Conservation (phyloP, 2,113 vertebrate species). For the Aptenodytes patagonicus region DNA sequence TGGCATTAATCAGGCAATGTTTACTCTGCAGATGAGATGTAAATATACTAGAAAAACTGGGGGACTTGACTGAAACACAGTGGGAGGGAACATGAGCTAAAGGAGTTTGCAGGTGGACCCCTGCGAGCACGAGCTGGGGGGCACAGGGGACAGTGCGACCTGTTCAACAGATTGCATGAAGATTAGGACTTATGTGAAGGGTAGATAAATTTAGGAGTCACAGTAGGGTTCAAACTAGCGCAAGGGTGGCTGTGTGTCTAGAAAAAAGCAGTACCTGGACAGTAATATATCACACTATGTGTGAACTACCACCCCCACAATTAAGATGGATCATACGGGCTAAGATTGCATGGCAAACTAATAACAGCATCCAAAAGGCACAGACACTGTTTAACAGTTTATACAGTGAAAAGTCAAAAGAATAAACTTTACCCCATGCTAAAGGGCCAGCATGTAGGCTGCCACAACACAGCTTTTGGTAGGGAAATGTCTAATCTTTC, state of each 20-base stretch:
- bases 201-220: neutral
- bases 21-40: neutral
- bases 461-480: neutral
- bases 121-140: neutral
- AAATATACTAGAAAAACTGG: neutral
- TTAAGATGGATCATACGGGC: neutral
- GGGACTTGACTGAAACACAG: neutral
- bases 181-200: neutral
- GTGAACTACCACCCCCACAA: neutral
- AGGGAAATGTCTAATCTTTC: neutral
- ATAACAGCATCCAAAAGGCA: neutral
- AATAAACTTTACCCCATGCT: neutral
- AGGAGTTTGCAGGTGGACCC: neutral
- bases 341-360: neutral
- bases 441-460: neutral
- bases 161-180: neutral
- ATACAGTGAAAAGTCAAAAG: neutral
- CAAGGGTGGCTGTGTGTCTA: rapidly evolving
- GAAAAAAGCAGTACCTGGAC: neutral
- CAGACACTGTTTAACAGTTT: neutral
- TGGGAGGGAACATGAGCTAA: neutral
- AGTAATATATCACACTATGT: neutral
- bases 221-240: neutral
- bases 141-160: neutral
- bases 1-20: neutral